phyloP scores from a whole-genome alignment of 2,888 invertebrate genomes.

The Phania funesta region DNA sequence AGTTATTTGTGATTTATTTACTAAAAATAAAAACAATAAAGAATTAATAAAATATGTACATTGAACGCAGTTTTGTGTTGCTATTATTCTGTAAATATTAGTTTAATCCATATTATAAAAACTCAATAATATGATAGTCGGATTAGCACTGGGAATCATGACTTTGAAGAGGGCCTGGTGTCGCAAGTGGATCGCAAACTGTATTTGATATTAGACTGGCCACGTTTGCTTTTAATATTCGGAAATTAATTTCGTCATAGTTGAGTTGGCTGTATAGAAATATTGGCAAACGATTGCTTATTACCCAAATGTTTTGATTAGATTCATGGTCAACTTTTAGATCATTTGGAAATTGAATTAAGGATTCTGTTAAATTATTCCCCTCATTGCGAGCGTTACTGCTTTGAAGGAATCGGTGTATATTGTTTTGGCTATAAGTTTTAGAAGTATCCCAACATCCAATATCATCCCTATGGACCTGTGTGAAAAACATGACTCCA shows the following conservation, averaged over 20 bases:
- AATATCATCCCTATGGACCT: conserved; percentile 87
- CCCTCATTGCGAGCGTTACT: neutral
- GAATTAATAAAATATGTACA: no score
- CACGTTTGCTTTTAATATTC: conserved; percentile 86
- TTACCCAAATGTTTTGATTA: conserved; percentile 86
- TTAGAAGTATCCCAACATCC: conserved; percentile 91
- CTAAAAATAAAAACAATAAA: no score
- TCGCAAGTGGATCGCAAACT: conserved; percentile 84
- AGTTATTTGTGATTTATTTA: no score
- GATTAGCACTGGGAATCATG: neutral
- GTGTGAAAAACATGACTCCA: conserved; percentile 88
- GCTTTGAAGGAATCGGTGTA: conserved; percentile 79
- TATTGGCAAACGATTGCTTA: conserved; percentile 88
- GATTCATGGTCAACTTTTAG: conserved; percentile 86
- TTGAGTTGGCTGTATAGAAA: conserved; percentile 86
- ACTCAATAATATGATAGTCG: neutral
- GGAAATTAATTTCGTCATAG: conserved; percentile 85
- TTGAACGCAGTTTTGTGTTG: no score
- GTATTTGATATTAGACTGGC: conserved; percentile 84
- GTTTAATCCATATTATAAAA: no score
- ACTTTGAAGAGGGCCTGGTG: neutral
- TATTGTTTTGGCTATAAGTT: conserved; percentile 85
- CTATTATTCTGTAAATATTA: no score
- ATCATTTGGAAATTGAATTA: conserved; percentile 90
- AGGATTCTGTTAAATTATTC: conserved; percentile 72